Conservation (phyloP, 2,113 vertebrate genomes). For the Bos indicus region DNA sequence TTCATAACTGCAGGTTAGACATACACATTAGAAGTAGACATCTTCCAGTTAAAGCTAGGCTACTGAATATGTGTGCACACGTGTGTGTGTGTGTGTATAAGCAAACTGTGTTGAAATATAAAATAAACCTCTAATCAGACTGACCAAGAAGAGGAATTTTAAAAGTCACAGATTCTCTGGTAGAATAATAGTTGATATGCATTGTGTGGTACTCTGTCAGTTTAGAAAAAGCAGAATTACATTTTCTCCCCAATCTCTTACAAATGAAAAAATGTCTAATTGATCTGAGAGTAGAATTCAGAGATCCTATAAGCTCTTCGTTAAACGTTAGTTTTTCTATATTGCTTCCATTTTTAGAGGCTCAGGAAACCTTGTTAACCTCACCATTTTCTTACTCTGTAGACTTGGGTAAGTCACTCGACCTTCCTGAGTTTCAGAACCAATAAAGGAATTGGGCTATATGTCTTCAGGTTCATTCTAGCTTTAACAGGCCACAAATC, state of each 20-base stretch:
- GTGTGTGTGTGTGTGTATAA: slow-evolving; percentile 29
- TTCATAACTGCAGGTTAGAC: slow-evolving; percentile 60
- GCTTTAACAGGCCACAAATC: background rate
- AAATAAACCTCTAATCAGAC: slow-evolving; percentile 3
- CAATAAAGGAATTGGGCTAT: background rate
- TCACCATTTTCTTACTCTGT: background rate
- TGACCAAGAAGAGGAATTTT: background rate
- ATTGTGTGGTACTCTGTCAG: background rate
- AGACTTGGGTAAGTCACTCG: background rate
- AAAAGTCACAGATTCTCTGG: background rate
- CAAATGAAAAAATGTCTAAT: background rate
- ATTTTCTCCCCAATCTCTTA: background rate
- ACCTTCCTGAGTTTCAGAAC: background rate
- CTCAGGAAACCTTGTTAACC: background rate
- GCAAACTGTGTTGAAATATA: slow-evolving; percentile 51
- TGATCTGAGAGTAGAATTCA: background rate
- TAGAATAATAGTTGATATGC: background rate
- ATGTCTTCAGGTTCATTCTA: background rate
- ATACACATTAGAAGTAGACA: slow-evolving; percentile 51
- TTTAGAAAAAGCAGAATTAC: background rate
- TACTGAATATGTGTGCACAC: slow-evolving; percentile 17
- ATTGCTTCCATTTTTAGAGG: background rate
- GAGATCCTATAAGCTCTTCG: background rate
- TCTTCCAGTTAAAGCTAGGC: slow-evolving; percentile 60
- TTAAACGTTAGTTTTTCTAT: background rate